Evolutionary conservation across 2,797 vertebrate genomes (phyloP).

Genomic region (Peromyscus attwateri): DNA sequence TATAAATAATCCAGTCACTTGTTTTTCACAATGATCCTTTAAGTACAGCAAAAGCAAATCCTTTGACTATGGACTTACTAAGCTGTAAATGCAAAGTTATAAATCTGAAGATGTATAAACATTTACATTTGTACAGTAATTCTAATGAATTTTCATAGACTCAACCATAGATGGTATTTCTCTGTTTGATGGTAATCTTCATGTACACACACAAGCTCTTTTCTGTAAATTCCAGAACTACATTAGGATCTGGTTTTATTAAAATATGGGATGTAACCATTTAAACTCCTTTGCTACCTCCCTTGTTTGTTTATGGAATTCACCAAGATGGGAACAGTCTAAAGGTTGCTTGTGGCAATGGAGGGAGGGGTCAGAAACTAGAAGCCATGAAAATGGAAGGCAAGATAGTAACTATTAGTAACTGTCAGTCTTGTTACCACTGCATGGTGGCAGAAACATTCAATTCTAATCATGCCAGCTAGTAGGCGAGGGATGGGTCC

Average conservation of each 20-base stretch:
- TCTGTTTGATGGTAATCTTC: constrained; percentile 1
- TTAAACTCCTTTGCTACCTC: neutral
- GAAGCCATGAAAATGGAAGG: neutral
- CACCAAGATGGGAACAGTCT: neutral
- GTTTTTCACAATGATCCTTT: constrained; percentile 30
- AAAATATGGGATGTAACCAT: neutral
- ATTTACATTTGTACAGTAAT: neutral
- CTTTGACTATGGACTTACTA: neutral
- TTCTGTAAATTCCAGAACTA: neutral
- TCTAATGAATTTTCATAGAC: constrained; percentile 46
- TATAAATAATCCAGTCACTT: neutral
- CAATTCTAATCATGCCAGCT: neutral
- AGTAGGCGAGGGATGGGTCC: no score
- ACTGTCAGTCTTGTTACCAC: neutral
- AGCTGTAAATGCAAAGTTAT: neutral
- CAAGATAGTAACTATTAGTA: rapidly evolving
- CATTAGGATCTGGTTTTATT: neutral
- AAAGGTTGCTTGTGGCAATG: neutral
- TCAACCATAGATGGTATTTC: neutral
- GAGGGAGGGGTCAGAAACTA: neutral
- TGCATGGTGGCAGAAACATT: rapidly evolving
- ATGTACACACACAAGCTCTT: neutral
- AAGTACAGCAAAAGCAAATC: constrained; percentile 9
- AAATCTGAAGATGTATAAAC: neutral
- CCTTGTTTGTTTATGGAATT: neutral